These are phyloP conservation scores for Pristionchus mayeri DNA, from an alignment of 2,888 invertebrate species.

Conservation along the genomic window DNA sequence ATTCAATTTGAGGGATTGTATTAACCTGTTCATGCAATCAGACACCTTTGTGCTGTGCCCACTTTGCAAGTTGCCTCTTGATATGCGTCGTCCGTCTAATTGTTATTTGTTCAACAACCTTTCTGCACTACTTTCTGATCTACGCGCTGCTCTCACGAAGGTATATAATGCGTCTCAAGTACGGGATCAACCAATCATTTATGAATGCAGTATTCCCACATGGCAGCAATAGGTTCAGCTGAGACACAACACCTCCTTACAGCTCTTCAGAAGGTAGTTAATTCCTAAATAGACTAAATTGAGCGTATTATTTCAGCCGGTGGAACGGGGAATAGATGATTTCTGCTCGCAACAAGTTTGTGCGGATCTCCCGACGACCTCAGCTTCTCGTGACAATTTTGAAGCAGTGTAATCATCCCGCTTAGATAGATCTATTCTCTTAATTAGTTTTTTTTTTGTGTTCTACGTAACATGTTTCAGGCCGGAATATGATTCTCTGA, in stretches of 20 bases:
- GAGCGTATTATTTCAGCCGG: neutral
- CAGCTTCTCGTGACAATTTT: neutral
- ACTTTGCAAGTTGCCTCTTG: constrained; percentile 37
- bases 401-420: neutral
- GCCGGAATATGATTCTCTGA: neutral
- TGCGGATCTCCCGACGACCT: neutral
- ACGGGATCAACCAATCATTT: no score
- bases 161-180: neutral
- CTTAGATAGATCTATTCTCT: no score
- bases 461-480: neutral
- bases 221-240: neutral
- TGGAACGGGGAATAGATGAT: neutral
- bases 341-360: constrained; percentile 40
- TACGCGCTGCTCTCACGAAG: constrained; percentile 17
- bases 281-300: neutral
- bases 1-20: constrained; percentile 44
- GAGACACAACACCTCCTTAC: constrained; percentile 47
- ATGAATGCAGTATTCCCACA: neutral
- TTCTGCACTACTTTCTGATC: neutral
- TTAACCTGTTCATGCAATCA: neutral
- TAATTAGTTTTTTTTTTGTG: no score
- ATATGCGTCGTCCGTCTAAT: constrained; percentile 18
- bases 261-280: neutral
- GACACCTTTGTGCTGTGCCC: constrained; percentile 44
- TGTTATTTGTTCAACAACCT: constrained; percentile 46